A percentile compares a stretch with the other conserved stretches of the same genome.
These are phyloP conservation scores for Xiphophorus hellerii DNA, from an alignment of 2,113 vertebrate genomes.

Conservation along the genomic window DNA sequence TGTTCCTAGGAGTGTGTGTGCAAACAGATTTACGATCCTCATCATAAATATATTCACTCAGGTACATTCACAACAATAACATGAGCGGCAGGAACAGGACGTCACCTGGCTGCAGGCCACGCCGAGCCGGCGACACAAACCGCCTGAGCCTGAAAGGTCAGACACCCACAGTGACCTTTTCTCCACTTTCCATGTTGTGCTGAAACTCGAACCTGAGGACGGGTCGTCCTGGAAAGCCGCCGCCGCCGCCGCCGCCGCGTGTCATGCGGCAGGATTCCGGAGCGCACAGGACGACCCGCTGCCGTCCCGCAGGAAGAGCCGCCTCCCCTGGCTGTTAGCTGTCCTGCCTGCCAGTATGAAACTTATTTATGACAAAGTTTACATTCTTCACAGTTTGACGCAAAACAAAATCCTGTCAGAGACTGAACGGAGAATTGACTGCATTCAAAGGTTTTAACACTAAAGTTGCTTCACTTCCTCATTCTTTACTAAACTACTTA, in stretches of 20 bases:
- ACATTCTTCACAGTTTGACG: too few relatives aligned
- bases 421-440: too few relatives aligned
- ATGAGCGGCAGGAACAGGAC: slow-evolving; percentile 15
- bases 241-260: neutral
- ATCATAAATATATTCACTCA: neutral
- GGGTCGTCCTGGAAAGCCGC: slow-evolving; percentile 33
- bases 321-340: neutral
- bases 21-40: neutral
- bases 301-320: slow-evolving; percentile 22
- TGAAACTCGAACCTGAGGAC: slow-evolving; percentile 43
- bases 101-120: slow-evolving; percentile 15
- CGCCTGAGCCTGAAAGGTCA: neutral
- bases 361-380: neutral
- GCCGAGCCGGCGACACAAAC: neutral
- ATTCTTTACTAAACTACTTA: too few relatives aligned
- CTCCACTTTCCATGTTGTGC: slow-evolving; percentile 7
- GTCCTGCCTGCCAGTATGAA: neutral
- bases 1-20: neutral
- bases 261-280: slow-evolving; percentile 40
- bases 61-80: neutral
- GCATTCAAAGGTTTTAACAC: too few relatives aligned
- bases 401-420: neutral
- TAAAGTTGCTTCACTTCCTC: too few relatives aligned
- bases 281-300: neutral
- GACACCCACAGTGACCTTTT: slow-evolving; percentile 4